Evolutionary conservation across 2,888 invertebrate species (phyloP).

Genomic region (Merodon equestris): DNA sequence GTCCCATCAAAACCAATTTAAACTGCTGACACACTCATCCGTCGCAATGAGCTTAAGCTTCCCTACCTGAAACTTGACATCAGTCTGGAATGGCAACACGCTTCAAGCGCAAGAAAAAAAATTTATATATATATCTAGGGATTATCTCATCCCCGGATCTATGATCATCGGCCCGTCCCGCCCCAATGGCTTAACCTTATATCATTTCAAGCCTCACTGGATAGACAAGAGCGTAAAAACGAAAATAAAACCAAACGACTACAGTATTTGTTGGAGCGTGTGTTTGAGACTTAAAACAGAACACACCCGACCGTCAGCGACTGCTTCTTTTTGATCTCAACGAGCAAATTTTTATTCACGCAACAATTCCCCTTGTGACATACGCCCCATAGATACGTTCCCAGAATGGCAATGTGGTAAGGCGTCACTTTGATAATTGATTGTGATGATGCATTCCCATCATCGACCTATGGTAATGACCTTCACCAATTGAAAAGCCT

Average conservation of each 20-base stretch:
- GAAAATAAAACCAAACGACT: too few relatives aligned
- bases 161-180: background rate
- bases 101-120: constrained; percentile 28
- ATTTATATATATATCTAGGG: too few relatives aligned
- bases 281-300: constrained; percentile 18
- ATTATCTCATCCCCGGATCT: constrained; percentile 28
- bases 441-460: background rate
- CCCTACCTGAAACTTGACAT: constrained; percentile 1
- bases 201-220: constrained; percentile 63
- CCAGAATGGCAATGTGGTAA: background rate
- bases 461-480: constrained; percentile 24
- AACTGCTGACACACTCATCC: constrained; percentile 45
- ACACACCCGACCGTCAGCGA: constrained; percentile 11
- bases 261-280: constrained; percentile 54
- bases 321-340: constrained; percentile 45
- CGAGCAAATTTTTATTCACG: constrained; percentile 42
- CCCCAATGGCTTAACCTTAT: constrained; percentile 29
- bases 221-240: constrained; percentile 61
- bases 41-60: constrained; percentile 8
- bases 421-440: too few relatives aligned
- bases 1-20: constrained; percentile 36
- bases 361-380: constrained; percentile 54
- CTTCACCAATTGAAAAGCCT: constrained; percentile 50
- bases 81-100: constrained; percentile 8
- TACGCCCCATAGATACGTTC: background rate